Percentiles rank a stretch among this genome's conserved stretches.
These are phyloP conservation scores for Chloroclystis v-ata DNA, from an alignment of 2,888 invertebrate genomes.

Conservation along the genomic window DNA sequence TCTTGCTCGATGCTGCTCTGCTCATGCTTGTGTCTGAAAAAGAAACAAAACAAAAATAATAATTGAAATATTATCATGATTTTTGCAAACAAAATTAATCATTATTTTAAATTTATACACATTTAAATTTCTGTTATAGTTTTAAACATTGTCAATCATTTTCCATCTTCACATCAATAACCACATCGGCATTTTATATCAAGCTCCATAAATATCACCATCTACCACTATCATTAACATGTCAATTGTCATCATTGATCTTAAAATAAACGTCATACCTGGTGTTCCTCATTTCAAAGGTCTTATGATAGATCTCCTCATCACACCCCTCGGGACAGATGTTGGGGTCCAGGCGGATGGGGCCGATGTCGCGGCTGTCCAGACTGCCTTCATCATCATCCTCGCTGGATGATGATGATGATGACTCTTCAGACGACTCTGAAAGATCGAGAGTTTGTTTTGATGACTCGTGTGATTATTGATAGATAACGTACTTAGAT, in stretches of 20 bases:
- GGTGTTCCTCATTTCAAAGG: conserved; percentile 80
- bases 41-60: background rate
- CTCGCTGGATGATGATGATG: conserved; percentile 78
- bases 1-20: conserved; percentile 78
- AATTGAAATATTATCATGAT: too few species aligned
- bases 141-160: too few species aligned
- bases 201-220: too few species aligned
- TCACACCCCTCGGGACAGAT: conserved; percentile 86
- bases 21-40: conserved; percentile 70
- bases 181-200: too few species aligned
- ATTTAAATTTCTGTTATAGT: too few species aligned
- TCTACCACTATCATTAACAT: too few species aligned
- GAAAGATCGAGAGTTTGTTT: background rate
- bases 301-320: conserved; percentile 80
- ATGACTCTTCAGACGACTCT: conserved; percentile 64
- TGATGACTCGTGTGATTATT: too few species aligned
- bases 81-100: too few species aligned
- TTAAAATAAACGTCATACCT: conserved; percentile 49
- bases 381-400: conserved; percentile 80
- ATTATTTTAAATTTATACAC: too few species aligned
- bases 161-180: too few species aligned
- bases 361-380: conserved; percentile 82
- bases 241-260: background rate
- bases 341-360: conserved; percentile 83
- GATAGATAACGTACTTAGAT: too few species aligned